Base-by-base conservation (phyloP, 2,797 vertebrate species). In the Gymnodraco acuticeps region DNA sequence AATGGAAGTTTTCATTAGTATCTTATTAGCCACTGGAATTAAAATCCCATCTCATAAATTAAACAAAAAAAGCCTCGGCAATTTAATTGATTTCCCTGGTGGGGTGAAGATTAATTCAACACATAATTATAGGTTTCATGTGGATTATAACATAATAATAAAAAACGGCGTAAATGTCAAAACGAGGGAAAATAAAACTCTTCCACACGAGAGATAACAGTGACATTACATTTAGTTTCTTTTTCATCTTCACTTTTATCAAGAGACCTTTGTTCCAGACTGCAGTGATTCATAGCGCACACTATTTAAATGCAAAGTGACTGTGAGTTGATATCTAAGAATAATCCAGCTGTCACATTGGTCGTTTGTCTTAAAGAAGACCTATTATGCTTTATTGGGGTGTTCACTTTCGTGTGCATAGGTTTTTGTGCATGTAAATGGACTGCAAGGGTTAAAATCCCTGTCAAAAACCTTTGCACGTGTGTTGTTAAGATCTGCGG, bases 41-140 rank as follows among this genome's bases (percentile, higher is more conserved):
- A 82, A 90, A 92, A 85, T 87, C 85, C 78, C 85, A 79, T n/a
- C 81, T 85, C 80, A 83, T 85, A 77, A 87, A 85, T 87, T 69
- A 84, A 86, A 87, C 76, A 80, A 83, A 81, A 82, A 80, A 85
- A 78, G 56, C 80, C 88, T 88, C 54, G 72, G 87, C 90, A 83
- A 85, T 84, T 80, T 69, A 83, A 89, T 77, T 84, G 88, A 90
- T 90, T 89, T 85, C 82, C 83, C 83, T 60, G 66, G 80, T 65
- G 73, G 69, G 76, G 62, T 47, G 75, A 86, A 75, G 78, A 88
- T 82, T 73, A 61, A 80, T 88, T 91, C 75, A 82, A 73, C 66
- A 68, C 69, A 73, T 90, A 89, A 92, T 90, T 84, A 87, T 56
- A 75, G 77, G 83, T 88, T 89, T 73, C 55, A 82, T 33, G 33